phyloP scores from a whole-genome alignment of 1,140 invertebrate species.

The Pseudomyrmex gracilis region DNA sequence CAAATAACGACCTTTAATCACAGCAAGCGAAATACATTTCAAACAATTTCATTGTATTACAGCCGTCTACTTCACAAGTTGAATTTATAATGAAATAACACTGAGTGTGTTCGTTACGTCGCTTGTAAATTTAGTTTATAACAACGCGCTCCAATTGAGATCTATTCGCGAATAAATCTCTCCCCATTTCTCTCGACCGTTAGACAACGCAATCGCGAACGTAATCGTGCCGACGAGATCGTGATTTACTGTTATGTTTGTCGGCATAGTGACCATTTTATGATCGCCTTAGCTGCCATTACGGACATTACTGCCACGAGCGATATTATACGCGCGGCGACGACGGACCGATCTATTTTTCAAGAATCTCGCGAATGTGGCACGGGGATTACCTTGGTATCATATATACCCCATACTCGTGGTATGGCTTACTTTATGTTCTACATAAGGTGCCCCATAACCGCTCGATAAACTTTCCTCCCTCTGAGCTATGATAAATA shows the following conservation, averaged over 20 bases:
- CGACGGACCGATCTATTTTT: constrained; percentile 58
- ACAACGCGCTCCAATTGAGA: neutral
- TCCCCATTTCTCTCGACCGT: neutral
- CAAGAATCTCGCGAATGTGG: constrained; percentile 47
- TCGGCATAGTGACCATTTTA: constrained; percentile 56
- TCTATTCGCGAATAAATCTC: neutral
- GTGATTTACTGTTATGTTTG: constrained; percentile 59
- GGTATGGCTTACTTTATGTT: constrained; percentile 45
- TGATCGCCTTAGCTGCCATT: constrained; percentile 50
- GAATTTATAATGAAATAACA: neutral
- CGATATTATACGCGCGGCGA: constrained; percentile 53
- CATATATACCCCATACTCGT: constrained; percentile 32
- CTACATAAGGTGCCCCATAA: constrained; percentile 26
- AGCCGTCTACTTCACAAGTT: neutral
- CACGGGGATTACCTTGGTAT: constrained; percentile 36
- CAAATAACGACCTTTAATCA: constrained; percentile 10
- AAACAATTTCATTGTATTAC: neutral
- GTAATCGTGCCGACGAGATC: constrained; percentile 17
- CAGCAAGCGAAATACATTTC: constrained; percentile 12
- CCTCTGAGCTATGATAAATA: constrained; percentile 4
- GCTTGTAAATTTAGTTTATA: constrained; percentile 25
- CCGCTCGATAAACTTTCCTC: constrained; percentile 43
- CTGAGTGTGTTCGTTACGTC: neutral
- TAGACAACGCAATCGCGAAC: neutral
- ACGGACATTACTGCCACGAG: constrained; percentile 38